Base-by-base conservation (phyloP, 2,113 vertebrate genomes). In the Passer domesticus region DNA sequence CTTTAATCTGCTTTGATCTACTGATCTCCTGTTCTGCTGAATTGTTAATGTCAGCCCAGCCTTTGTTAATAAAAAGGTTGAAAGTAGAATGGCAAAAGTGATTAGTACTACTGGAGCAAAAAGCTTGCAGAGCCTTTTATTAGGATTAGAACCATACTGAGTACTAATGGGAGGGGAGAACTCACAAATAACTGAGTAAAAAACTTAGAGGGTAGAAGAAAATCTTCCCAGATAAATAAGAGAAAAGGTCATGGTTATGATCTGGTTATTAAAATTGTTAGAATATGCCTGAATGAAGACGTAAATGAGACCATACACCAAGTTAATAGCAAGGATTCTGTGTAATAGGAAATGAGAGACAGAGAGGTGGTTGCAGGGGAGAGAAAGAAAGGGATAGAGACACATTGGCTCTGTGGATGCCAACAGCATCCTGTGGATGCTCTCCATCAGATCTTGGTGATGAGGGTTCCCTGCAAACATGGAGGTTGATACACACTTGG, bases 401-500 rank as follows among this genome's bases (percentile, higher is more conserved):
- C 2, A 33, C 1, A 44, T 11, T 6, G 53, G 0, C 6, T 43
- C 6, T 3, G 2, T 24, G 13, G 16, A 37, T 44, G 1, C 15
- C 15, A 16, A 0, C 1, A 4, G 7, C 2, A 5, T 9, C 9
- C 44, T 3, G 5, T 22, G 18, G 7, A 15, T 24, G 20, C 20
- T 72, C 19, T 30, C 35, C 19, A 7, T 70, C 21, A 20, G 13
- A 3, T 17, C 5, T 41, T 7, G 23, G 9, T 41, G 30, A 11
- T 10, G 13, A 67, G 33, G 33, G 10, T 20, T 0, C 25, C 31
- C 11, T 0, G 0, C 13, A 37, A 11, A 30, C 33, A 28, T 2
- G 23, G 37, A 53, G 47, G 25, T 14, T 17, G 5, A 23, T 23
- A 1, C 12, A 14, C 18, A 9, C 12, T 9, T 30, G 30, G 30